Percentiles rank a stretch among this genome's conserved stretches.
Conservation (phyloP, 2,888 invertebrate species). For the Drosophila incognita region DNA sequence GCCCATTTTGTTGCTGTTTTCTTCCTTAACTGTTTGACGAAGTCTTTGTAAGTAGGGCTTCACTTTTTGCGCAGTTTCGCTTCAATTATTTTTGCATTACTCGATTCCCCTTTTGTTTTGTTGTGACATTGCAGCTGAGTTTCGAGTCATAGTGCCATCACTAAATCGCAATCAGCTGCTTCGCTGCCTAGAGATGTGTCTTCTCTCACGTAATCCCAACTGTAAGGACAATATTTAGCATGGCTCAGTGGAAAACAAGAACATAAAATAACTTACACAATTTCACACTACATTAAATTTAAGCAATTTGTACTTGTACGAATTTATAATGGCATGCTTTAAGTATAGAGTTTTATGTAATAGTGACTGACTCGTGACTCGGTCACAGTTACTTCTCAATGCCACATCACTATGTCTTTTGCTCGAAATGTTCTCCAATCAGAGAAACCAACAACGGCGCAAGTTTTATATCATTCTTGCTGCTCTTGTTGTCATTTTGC, state of each 20-base stretch:
- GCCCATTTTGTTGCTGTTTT: conserved; percentile 71
- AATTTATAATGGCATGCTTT: neutral
- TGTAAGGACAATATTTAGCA: neutral
- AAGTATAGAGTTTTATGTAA: neutral
- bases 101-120: conserved; percentile 60
- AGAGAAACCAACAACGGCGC: conserved; percentile 41
- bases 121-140: conserved; percentile 63
- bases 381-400: conserved; percentile 10
- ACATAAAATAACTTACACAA: too few relatives aligned
- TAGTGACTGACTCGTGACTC: conserved; percentile 5
- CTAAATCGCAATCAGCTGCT: conserved; percentile 46
- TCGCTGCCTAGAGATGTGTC: conserved; percentile 26
- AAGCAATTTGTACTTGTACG: too few relatives aligned
- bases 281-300: neutral
- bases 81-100: conserved; percentile 43
- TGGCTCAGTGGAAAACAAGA: neutral
- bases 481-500: conserved; percentile 52
- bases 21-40: conserved; percentile 3
- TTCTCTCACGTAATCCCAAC: neutral
- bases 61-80: conserved; percentile 54
- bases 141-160: conserved; percentile 27
- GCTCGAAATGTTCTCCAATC: conserved; percentile 44
- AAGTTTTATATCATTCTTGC: conserved; percentile 50
- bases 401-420: conserved; percentile 44
- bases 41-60: conserved; percentile 56